Conservation (phyloP, 1,140 invertebrate genomes). For the Lamellibrachia luymesi region DNA sequence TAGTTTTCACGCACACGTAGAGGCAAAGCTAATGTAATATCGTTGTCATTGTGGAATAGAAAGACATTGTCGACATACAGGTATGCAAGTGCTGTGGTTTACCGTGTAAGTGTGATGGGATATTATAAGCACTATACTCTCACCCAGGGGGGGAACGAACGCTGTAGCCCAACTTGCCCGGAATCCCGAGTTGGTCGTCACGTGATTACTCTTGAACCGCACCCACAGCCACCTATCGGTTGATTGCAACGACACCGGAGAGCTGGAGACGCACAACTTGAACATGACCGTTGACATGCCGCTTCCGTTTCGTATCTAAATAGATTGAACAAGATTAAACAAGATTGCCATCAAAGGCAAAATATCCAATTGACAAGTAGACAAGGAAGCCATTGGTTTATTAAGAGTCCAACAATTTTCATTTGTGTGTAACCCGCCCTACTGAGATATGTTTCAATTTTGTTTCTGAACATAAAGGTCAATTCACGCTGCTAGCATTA, state of each 20-base stretch:
- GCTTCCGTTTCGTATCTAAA: slow-evolving; percentile 13
- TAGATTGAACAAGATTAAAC: background rate
- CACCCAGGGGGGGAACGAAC: background rate
- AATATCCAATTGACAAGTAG: too few relatives aligned
- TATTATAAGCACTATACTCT: background rate
- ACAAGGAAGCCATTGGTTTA: too few relatives aligned
- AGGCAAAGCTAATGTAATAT: background rate
- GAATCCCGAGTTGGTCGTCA: background rate
- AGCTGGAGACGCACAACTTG: background rate
- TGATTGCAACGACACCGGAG: background rate
- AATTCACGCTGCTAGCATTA: background rate
- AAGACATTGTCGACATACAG: background rate
- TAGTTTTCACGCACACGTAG: background rate
- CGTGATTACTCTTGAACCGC: background rate
- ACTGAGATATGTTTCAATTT: background rate
- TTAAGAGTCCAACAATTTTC: too few relatives aligned
- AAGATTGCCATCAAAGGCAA: too few relatives aligned
- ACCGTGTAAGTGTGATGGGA: background rate
- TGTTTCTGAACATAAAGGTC: background rate
- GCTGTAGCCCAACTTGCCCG: background rate
- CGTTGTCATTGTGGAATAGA: background rate
- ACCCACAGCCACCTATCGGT: slow-evolving; percentile 17
- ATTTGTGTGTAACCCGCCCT: background rate
- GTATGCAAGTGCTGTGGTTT: too few relatives aligned
- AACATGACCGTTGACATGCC: background rate